Evolutionary conservation across 2,888 invertebrate species (phyloP).

Genomic region (Drosophila fulvimacula): DNA sequence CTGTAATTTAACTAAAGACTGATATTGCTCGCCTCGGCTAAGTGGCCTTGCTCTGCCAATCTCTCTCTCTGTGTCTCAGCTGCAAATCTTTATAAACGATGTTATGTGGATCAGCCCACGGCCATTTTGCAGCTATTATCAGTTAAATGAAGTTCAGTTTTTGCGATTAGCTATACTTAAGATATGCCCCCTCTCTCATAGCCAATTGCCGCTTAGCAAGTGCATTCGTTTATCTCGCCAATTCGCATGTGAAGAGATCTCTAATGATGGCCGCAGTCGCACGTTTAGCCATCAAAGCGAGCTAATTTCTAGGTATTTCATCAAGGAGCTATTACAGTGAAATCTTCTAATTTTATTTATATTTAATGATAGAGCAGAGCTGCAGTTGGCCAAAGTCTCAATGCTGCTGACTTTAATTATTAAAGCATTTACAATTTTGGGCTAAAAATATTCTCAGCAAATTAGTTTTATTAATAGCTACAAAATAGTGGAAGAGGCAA

Average conservation of each 20-base stretch:
- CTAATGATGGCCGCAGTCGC: constrained; percentile 1
- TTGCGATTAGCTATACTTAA: constrained; percentile 29
- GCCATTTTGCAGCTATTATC: constrained; percentile 45
- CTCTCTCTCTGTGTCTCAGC: constrained; percentile 7
- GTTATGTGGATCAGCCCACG: constrained; percentile 26
- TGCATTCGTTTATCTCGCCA: constrained; percentile 11
- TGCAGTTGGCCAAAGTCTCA: background rate
- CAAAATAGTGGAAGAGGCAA: background rate
- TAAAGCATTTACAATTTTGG: background rate
- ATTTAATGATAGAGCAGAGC: background rate
- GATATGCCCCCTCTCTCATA: constrained; percentile 6
- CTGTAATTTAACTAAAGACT: constrained; percentile 73
- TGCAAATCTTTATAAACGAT: constrained; percentile 19
- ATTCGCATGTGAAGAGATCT: background rate
- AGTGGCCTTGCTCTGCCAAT: constrained; percentile 45
- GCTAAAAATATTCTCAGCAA: background rate
- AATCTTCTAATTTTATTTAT: constrained; percentile 11
- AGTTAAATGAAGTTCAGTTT: constrained; percentile 45
- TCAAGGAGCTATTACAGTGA: constrained; percentile 6
- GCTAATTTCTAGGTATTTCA: constrained; percentile 16
- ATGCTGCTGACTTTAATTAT: background rate
- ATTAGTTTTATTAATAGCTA: constrained; percentile 1
- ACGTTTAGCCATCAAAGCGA: constrained; percentile 3
- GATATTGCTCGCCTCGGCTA: constrained; percentile 64
- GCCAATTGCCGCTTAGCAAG: constrained; percentile 27